Evolutionary conservation across 2,113 vertebrate species (phyloP).

Genomic region (Datnioides undecimradiatus): DNA sequence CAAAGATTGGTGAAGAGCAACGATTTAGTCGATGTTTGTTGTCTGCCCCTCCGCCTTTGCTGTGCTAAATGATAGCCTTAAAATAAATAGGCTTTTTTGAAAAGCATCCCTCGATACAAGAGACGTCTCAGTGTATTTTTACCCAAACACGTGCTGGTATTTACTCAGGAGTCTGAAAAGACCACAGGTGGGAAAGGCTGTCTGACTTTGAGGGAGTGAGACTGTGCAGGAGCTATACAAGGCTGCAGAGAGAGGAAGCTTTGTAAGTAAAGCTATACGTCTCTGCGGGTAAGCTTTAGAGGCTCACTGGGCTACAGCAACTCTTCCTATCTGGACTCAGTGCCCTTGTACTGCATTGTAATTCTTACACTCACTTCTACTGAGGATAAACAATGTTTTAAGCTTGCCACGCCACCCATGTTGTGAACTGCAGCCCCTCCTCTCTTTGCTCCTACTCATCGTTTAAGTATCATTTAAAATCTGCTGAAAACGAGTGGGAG

Average conservation of each 20-base stretch:
- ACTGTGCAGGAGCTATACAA: conserved; percentile 60
- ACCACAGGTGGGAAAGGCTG: conserved; percentile 79
- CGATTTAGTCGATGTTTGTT: conserved; percentile 37
- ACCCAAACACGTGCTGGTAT: conserved; percentile 73
- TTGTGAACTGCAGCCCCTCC: conserved; percentile 38
- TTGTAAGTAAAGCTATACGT: conserved; percentile 58
- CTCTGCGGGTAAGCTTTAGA: conserved; percentile 38
- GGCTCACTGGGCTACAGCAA: conserved; percentile 17
- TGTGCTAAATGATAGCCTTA: conserved; percentile 48
- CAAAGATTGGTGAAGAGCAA: conserved; percentile 30
- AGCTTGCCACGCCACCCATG: conserved; percentile 67
- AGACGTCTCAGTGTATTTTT: conserved; percentile 68
- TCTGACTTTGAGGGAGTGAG: conserved; percentile 69
- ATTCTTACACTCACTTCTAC: conserved; percentile 37
- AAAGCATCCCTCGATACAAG: conserved; percentile 49
- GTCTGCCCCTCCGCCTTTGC: neutral
- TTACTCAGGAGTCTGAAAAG: conserved; percentile 82
- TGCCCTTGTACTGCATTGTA: conserved; percentile 21
- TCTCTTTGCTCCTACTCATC: conserved; percentile 52
- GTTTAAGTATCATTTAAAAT: conserved; percentile 64
- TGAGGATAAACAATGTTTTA: conserved; percentile 54
- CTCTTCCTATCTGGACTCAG: conserved; percentile 15
- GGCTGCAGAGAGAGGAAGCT: conserved; percentile 67
- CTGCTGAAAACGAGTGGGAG: conserved; percentile 65
- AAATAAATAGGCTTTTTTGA: conserved; percentile 58